phyloP scores from a whole-genome alignment of 2,888 invertebrate genomes.

The Chalcis sispes region DNA sequence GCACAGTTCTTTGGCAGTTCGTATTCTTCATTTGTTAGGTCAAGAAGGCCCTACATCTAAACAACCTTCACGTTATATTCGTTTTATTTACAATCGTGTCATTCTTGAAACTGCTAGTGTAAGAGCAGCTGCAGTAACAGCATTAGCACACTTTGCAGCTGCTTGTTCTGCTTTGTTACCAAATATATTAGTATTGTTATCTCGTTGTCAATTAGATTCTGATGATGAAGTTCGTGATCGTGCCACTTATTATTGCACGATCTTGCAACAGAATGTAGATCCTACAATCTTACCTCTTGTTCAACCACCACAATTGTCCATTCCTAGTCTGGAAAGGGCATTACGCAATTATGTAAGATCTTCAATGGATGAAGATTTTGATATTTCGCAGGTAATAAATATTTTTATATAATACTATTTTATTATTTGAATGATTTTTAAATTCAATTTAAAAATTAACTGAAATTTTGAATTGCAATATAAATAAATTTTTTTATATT shows the following conservation, averaged over 20 bases:
- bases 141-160: slow-evolving; percentile 98
- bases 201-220: slow-evolving; percentile 94
- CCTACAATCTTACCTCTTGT: slow-evolving; percentile 68
- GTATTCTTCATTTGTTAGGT: slow-evolving; percentile 96
- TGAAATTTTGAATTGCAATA: too few species aligned
- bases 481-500: too few species aligned
- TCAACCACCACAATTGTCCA: slow-evolving; percentile 77
- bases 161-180: slow-evolving; percentile 91
- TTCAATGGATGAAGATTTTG: slow-evolving; percentile 84
- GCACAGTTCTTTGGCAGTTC: slow-evolving; percentile 95
- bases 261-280: slow-evolving; percentile 81
- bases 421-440: slow-evolving; percentile 17
- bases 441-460: too few species aligned
- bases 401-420: slow-evolving; percentile 7
- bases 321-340: slow-evolving; percentile 92
- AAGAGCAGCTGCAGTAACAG: slow-evolving; percentile 97
- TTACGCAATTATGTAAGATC: slow-evolving; percentile 88
- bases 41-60: slow-evolving; percentile 97
- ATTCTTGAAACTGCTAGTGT: slow-evolving; percentile 97
- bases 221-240: slow-evolving; percentile 99
- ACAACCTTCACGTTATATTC: slow-evolving; percentile 91
- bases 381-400: slow-evolving; percentile 71
- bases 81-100: slow-evolving; percentile 92
- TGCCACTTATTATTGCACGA: slow-evolving; percentile 95
- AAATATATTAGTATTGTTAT: slow-evolving; percentile 89